Evolutionary conservation across 1,140 invertebrate species (phyloP), one percentile per base, ranked within the genome.

Genomic region (Pararge aegeria): DNA sequence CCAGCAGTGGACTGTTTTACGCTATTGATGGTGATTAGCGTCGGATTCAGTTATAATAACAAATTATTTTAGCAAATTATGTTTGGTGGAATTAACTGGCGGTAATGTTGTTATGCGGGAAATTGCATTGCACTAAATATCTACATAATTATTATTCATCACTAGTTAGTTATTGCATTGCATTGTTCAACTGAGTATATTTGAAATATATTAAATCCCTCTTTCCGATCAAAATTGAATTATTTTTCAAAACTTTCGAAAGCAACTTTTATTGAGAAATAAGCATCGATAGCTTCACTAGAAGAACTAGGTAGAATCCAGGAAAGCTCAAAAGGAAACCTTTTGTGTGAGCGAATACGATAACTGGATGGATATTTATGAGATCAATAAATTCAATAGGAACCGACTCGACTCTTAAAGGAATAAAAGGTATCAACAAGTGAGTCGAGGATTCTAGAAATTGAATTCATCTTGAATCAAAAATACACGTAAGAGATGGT

Each of bases 351-450:
- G 40, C 38, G 53, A 46, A n/a, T 44, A 10, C 40, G 21, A 46
- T 55, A 55, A 55, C 19, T 20, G 19, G 42, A n/a, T 55, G 53
- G 53, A 55, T 55, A 55, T 55, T 55, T 21, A 55, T 7, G n/a
- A 37, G 37, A 46, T 46, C 53, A 42, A 44, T 46, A 55, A 55
- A 55, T 55, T 29, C 38, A 44, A 55, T 46, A 55, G 27, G 27
- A 55, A 18, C 6, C 40, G 24, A 29, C 18, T 46, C 53, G 24
- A 29, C 18, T 46, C 52, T 34, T n/a, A 46, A 46, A 55, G 53
- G 53, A 13, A 55, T 46, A 42, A 29, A 34, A 55, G 27, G 24
- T 52, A 52, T 52, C 40, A 54, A 42, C 52, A 54, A 54, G 52
- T 55, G 40, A 46, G 40, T 55, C 24, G 38, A 42, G 52, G 21